Percentiles rank a stretch among this genome's conserved stretches.
Evolutionary conservation across 2,113 vertebrate species (phyloP).

Genomic region (Pseudois nayaur): DNA sequence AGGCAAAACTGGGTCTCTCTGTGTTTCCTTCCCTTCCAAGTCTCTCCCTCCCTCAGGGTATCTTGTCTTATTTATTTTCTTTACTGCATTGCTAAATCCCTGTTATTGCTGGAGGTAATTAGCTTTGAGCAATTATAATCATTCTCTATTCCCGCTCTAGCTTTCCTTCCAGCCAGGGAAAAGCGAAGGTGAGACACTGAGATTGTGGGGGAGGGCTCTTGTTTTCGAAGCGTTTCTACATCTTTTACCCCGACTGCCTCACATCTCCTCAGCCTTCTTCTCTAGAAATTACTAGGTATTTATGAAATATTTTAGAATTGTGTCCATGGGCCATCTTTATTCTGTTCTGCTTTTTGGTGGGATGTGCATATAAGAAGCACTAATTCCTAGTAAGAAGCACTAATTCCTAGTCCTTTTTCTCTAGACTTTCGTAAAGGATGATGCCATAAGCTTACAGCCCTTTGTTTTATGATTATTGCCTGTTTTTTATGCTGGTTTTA

Average conservation of each 20-base stretch:
- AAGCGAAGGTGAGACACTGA: constrained; percentile 14
- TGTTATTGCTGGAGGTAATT: constrained; percentile 72
- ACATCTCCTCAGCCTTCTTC: neutral
- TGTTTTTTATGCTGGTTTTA: neutral
- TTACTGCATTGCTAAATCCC: constrained; percentile 54
- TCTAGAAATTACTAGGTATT: neutral
- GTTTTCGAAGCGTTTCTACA: neutral
- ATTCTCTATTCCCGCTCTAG: constrained; percentile 52
- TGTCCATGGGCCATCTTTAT: neutral
- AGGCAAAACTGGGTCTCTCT: neutral
- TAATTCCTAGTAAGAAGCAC: neutral
- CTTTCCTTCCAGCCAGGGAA: constrained; percentile 12
- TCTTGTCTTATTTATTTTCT: constrained; percentile 68
- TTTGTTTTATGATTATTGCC: neutral
- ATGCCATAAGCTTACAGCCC: neutral
- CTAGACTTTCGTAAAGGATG: neutral
- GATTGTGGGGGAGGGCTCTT: neutral
- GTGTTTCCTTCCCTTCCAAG: constrained; percentile 8
- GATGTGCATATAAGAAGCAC: neutral
- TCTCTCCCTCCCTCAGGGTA: constrained; percentile 40
- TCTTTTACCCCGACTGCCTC: neutral
- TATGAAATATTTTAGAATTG: neutral
- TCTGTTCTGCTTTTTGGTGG: neutral
- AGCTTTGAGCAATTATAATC: constrained; percentile 72
- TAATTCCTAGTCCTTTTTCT: neutral